A percentile compares a stretch with the other conserved stretches of the same genome.
Evolutionary conservation across 2,113 vertebrate species (phyloP).

Genomic region (Tympanuchus pallidicinctus): DNA sequence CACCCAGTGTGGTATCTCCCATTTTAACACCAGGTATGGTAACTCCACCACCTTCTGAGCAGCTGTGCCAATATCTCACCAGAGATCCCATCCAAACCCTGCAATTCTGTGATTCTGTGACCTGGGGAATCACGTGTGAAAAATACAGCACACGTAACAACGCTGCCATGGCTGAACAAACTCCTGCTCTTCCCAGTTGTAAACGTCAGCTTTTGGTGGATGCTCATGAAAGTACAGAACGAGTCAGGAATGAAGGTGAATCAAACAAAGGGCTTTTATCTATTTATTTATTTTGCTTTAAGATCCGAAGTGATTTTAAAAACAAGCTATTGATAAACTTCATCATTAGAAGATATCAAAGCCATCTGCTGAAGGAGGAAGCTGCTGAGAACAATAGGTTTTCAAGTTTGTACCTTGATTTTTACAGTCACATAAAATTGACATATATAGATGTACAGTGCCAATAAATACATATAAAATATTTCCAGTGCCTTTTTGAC

Average conservation of each 20-base stretch:
- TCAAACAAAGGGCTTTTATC: slow-evolving; percentile 16
- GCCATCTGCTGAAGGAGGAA: neutral
- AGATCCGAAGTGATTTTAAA: neutral
- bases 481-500: slow-evolving; percentile 24
- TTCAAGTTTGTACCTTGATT: neutral
- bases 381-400: neutral
- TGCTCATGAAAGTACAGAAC: neutral
- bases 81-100: no score
- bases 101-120: no score
- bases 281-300: neutral
- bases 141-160: no score
- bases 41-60: no score
- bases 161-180: neutral
- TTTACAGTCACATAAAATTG: slow-evolving; percentile 14
- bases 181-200: neutral
- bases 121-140: neutral
- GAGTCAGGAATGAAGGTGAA: neutral
- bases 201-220: neutral
- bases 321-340: neutral
- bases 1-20: no score
- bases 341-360: neutral
- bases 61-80: no score
- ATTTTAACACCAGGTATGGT: no score
- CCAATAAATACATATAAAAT: slow-evolving; percentile 58
- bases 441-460: slow-evolving; percentile 15